A percentile compares a stretch with the other conserved stretches of the same genome.
Evolutionary conservation across 2,797 vertebrate genomes (phyloP).

Genomic region (Okamejei kenojei): DNA sequence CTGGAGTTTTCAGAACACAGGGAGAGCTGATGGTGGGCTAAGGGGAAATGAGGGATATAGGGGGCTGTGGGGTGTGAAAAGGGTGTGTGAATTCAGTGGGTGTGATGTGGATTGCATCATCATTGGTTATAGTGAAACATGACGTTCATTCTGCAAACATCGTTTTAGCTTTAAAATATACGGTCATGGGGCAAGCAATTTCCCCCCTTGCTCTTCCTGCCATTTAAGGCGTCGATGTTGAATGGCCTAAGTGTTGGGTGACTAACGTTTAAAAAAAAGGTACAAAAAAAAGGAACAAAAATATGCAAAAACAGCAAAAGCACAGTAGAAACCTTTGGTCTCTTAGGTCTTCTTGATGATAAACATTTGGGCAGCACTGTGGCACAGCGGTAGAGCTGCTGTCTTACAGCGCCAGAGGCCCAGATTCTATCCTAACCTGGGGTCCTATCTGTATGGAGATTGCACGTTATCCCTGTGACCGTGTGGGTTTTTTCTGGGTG

Average conservation of each 20-base stretch:
- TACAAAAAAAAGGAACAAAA: background rate
- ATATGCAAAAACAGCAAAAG: background rate
- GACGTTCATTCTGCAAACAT: background rate
- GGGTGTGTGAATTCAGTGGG: too few species aligned
- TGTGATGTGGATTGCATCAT: background rate
- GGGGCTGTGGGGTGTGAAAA: too few species aligned
- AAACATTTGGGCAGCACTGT: too few species aligned
- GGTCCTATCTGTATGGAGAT: too few species aligned
- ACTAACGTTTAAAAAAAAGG: background rate
- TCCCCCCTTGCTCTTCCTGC: background rate
- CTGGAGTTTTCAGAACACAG: background rate
- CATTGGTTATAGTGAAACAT: background rate
- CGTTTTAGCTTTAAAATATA: background rate
- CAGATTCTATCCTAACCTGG: too few species aligned
- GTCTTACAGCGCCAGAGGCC: too few species aligned
- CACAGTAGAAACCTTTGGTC: background rate
- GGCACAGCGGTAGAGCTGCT: too few species aligned
- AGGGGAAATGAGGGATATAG: background rate
- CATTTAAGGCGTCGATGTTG: background rate
- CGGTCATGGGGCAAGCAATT: background rate
- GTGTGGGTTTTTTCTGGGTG: too few species aligned
- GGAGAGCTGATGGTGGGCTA: too few species aligned
- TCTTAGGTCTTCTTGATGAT: too few species aligned
- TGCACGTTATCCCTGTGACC: too few species aligned
- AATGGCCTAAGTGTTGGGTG: background rate